Evolutionary conservation across 2,113 vertebrate species (phyloP).

Genomic region (Centrocercus urophasianus): DNA sequence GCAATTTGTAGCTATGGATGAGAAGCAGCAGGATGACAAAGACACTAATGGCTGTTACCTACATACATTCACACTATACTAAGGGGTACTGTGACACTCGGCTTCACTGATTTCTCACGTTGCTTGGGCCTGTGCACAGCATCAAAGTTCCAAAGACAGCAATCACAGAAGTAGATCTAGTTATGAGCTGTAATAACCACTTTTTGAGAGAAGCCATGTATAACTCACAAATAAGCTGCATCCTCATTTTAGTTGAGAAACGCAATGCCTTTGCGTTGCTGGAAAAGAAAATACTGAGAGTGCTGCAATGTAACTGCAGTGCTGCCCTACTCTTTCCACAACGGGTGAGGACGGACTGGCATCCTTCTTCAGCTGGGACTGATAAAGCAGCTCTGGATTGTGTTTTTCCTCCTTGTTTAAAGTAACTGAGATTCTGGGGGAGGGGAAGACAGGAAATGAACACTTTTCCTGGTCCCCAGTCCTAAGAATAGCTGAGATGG

Average conservation of each 20-base stretch:
- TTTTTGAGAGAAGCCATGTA: background rate
- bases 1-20: background rate
- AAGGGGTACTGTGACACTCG: background rate
- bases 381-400: background rate
- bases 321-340: background rate
- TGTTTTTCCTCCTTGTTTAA: background rate
- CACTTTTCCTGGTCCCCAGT: conserved; percentile 26
- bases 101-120: background rate
- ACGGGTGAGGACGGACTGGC: background rate
- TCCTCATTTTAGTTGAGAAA: background rate
- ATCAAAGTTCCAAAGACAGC: background rate
- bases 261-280: background rate
- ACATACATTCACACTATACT: background rate
- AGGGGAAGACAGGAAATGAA: conserved; percentile 8
- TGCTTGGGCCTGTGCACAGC: background rate
- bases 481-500: conserved; percentile 23
- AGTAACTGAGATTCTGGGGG: background rate
- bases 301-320: background rate
- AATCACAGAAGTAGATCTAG: background rate
- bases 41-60: background rate
- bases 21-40: background rate
- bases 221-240: background rate
- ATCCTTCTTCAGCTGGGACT: background rate
- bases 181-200: background rate
- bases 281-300: background rate